phyloP scores from a whole-genome alignment of 2,113 vertebrate genomes.

The Phocoena sinus region DNA sequence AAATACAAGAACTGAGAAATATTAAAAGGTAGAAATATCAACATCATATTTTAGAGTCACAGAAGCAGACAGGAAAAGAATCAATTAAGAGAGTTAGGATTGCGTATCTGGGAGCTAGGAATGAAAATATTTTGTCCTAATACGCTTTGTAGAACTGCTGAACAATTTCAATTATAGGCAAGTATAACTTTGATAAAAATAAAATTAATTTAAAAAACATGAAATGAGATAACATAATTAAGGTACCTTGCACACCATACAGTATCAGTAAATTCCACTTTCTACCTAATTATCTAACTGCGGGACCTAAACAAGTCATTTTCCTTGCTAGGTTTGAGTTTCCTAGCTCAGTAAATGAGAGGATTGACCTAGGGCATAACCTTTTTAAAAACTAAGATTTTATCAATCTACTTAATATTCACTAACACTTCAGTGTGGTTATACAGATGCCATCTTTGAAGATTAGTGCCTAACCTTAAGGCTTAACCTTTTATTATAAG shows the following conservation, averaged over 20 bases:
- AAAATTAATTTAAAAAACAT: background rate
- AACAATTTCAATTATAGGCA: background rate
- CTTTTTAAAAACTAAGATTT: background rate
- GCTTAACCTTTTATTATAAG: background rate
- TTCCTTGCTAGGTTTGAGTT: background rate
- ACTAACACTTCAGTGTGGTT: background rate
- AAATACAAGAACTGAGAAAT: background rate
- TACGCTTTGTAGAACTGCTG: background rate
- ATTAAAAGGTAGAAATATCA: background rate
- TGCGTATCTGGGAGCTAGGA: background rate
- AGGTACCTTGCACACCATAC: fast-evolving
- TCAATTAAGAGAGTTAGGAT: background rate
- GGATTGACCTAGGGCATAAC: background rate
- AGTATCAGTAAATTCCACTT: background rate
- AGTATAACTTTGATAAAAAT: background rate
- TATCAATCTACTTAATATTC: background rate
- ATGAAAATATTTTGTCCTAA: background rate
- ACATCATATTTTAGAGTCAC: background rate
- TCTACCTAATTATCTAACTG: background rate
- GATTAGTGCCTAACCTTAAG: background rate
- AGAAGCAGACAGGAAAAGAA: background rate
- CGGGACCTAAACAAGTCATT: background rate
- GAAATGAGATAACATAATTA: background rate
- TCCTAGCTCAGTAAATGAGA: background rate
- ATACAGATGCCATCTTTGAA: background rate